Conservation (phyloP, 2,113 vertebrate species). For the Salvelinus alpinus region DNA sequence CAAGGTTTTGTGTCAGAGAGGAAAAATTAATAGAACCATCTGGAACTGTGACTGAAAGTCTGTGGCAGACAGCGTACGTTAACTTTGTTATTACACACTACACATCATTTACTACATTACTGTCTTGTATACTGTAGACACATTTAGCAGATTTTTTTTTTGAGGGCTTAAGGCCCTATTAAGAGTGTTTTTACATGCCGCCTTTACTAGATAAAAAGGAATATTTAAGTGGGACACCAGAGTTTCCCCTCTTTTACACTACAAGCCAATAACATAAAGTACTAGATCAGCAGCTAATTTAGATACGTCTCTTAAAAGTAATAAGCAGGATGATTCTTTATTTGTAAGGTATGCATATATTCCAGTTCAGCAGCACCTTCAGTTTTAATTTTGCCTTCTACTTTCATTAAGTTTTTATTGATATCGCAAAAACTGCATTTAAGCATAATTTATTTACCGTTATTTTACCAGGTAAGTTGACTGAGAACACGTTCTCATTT, state of each 20-base stretch:
- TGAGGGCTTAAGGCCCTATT: constrained; percentile 43
- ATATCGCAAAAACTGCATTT: not conserved
- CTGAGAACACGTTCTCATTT: too few species aligned
- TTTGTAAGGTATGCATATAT: constrained; percentile 27
- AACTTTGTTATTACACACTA: constrained; percentile 5
- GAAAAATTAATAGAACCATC: constrained; percentile 46
- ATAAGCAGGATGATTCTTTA: constrained; percentile 3
- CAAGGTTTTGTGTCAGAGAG: constrained; percentile 35
- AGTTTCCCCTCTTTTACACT: constrained; percentile 55
- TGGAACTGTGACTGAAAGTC: constrained; percentile 5
- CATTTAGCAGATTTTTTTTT: constrained; percentile 23
- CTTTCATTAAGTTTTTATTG: not conserved
- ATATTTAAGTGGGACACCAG: constrained; percentile 58
- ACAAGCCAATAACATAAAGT: constrained; percentile 56
- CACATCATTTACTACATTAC: constrained; percentile 7
- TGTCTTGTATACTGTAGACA: constrained; percentile 33
- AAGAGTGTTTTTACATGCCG: constrained; percentile 40
- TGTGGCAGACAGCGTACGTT: constrained; percentile 10
- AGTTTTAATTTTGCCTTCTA: constrained; percentile 11
- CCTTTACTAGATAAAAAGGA: constrained; percentile 67
- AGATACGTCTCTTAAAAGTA: not conserved
- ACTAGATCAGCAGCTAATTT: constrained; percentile 49
- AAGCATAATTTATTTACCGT: too few species aligned
- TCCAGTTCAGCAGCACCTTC: constrained; percentile 17
- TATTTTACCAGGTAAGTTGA: too few species aligned